Evolutionary conservation across 1,140 invertebrate species (phyloP), one percentile per base, ranked within the genome.

Genomic region (Notospermus geniculatus): DNA sequence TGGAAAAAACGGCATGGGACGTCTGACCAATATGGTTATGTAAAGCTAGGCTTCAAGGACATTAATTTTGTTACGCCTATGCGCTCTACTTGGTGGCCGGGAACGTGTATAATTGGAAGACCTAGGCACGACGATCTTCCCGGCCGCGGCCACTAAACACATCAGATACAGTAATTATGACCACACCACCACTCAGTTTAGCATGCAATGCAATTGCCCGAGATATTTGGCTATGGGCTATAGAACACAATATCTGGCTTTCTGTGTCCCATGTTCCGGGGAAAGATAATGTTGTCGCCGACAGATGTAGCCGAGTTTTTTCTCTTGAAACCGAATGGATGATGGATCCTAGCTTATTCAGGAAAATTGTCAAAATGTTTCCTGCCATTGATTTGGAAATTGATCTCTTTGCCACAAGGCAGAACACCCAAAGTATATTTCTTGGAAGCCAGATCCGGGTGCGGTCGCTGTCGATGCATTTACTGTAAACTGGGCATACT

Each of bases 391-490:
- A 53, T 2, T 39, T 27, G 52, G 23, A 50, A 19, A 46, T 69
- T 56, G 64, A 69, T 46, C 41, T 69, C 23, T 69, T 69, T 69
- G 64, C 64, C 19, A 61, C 62, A 2, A 43, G 62, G 23, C 29
- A 62, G 36, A 71, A 69, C 54, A 28, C 55, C 1, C 52, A 43
- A 2, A 2, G 9, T 69, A 65, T 60, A 53, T 69, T 13, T 61
- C 64, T 27, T 67, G 19, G 19, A 27, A 15, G 55, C 53, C 59
- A 36, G 66, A 71, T 32, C 59, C 62, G 5, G 11, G 45, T 39
- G 60, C 66, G n/a, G 19, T 62, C 28, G 64, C 62, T 53, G 55
- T 66, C 29, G 60, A 70, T 62, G 60, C 68, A 23, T 70, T 68
- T 59, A 45, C 60, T 25, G 32, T 68, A 22, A 32, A 0, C 1